A percentile compares a stretch with the other conserved stretches of the same genome.
Conservation (phyloP, 2,797 vertebrate species). For the Tragopan temminckii region DNA sequence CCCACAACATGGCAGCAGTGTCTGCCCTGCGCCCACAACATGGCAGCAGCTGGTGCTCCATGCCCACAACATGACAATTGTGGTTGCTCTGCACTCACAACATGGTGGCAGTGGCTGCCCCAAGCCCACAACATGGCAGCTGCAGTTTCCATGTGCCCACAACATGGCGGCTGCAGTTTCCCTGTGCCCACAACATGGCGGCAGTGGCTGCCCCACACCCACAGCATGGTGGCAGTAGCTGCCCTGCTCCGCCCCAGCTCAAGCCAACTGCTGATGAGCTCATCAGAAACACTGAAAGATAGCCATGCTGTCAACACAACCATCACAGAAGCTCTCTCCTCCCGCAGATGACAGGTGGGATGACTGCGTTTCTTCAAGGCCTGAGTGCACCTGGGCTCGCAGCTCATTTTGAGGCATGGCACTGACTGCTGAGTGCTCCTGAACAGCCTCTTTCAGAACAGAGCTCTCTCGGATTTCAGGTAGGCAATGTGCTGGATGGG, state of each 20-base stretch:
- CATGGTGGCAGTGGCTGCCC: too few relatives aligned
- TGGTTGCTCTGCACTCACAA: too few relatives aligned
- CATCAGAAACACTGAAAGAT: not conserved
- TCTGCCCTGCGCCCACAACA: too few relatives aligned
- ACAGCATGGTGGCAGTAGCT: not conserved
- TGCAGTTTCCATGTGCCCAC: too few relatives aligned
- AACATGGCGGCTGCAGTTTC: too few relatives aligned
- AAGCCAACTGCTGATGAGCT: too few relatives aligned
- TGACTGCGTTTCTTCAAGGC: not conserved
- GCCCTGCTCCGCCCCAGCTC: not conserved
- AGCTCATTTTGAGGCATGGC: fast-evolving
- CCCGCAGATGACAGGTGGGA: not conserved
- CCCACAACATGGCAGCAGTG: not conserved
- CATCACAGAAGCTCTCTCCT: not conserved
- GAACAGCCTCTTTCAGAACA: not conserved
- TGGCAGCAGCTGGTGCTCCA: too few relatives aligned
- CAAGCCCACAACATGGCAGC: too few relatives aligned
- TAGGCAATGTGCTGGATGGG: not conserved
- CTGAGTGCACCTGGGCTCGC: not conserved
- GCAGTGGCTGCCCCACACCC: too few relatives aligned
- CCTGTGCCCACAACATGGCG: too few relatives aligned
- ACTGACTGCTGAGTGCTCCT: not conserved
- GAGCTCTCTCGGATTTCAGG: not conserved
- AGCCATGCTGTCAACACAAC: not conserved
- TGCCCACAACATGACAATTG: too few relatives aligned